Evolutionary conservation across 92 coral and sea anemone genomes (phyloP).

Genomic region (Siderastrea siderea): DNA sequence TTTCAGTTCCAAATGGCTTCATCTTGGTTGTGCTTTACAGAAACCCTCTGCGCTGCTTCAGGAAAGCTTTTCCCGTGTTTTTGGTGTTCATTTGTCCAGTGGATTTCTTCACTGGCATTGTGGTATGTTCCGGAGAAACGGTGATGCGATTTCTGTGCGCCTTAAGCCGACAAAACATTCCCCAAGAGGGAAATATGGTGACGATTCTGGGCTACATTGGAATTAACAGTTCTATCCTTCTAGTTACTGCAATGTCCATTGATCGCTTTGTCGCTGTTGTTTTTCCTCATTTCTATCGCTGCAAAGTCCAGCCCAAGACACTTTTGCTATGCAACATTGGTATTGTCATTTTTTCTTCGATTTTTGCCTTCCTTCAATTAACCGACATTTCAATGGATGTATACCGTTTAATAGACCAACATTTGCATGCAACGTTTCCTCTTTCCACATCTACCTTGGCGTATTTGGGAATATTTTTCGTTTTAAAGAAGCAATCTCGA

Average conservation of each 20-base stretch:
- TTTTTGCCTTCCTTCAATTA: slow-evolving; percentile 20
- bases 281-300: slow-evolving; percentile 20
- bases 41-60: slow-evolving; percentile 18
- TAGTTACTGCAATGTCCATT: slow-evolving; percentile 18
- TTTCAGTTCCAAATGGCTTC: slow-evolving; percentile 1
- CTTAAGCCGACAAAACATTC: background rate
- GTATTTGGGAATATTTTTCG: background rate
- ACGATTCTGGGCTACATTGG: slow-evolving; percentile 5
- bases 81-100: background rate
- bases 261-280: slow-evolving; percentile 27
- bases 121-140: background rate
- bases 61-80: slow-evolving; percentile 8
- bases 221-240: slow-evolving; percentile 15
- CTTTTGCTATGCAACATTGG: background rate
- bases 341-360: background rate
- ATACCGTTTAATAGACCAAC: background rate
- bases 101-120: slow-evolving; percentile 10
- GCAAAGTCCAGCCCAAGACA: background rate
- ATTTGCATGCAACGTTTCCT: slow-evolving; percentile 25
- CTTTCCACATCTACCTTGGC: background rate
- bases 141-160: slow-evolving; percentile 7
- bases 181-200: background rate
- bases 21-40: slow-evolving; percentile 13
- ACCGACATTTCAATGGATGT: slow-evolving; percentile 5
- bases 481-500: slow-evolving; percentile 14